Evolutionary conservation across 2,888 invertebrate species (phyloP).

Genomic region (Orthosia incerta): DNA sequence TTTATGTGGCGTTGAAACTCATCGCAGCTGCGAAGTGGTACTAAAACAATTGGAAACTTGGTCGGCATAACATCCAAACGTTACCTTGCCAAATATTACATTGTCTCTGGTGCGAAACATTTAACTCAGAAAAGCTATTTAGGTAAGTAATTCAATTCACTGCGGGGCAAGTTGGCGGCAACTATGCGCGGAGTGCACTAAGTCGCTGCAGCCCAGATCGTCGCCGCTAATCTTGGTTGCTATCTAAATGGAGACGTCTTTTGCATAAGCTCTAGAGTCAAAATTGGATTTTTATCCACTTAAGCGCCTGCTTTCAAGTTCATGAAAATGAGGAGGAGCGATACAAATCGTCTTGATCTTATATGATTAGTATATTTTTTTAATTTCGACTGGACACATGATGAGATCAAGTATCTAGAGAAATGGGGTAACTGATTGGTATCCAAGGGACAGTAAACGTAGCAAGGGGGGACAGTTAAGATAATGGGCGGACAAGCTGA

Average conservation of each 20-base stretch:
- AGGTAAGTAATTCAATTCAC: constrained; percentile 84
- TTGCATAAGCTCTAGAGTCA: constrained; percentile 79
- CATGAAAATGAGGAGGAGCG: constrained; percentile 60
- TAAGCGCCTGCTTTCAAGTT: constrained; percentile 72
- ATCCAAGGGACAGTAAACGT: too few relatives aligned
- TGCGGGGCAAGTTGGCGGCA: constrained; percentile 76
- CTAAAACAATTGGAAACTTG: constrained; percentile 77
- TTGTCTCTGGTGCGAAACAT: constrained; percentile 75
- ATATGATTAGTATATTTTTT: constrained; percentile 4
- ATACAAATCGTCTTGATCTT: constrained; percentile 51
- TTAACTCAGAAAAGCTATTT: constrained; percentile 83
- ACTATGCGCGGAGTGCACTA: constrained; percentile 79
- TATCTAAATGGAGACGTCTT: constrained; percentile 82
- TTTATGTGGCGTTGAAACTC: constrained; percentile 73
- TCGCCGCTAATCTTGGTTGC: constrained; percentile 77
- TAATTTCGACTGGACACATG: background rate
- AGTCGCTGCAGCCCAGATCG: constrained; percentile 78
- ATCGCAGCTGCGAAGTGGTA: constrained; percentile 69
- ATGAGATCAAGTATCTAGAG: too few relatives aligned
- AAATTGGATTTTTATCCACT: constrained; percentile 82
- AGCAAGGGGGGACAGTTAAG: too few relatives aligned
- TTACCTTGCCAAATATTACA: constrained; percentile 77
- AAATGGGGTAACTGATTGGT: too few relatives aligned
- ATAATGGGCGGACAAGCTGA: too few relatives aligned
- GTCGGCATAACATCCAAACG: constrained; percentile 71